Evolutionary conservation across 2,797 vertebrate species (phyloP), one percentile per base, ranked within the genome.

Genomic region (Pseudochaenichthys georgianus): DNA sequence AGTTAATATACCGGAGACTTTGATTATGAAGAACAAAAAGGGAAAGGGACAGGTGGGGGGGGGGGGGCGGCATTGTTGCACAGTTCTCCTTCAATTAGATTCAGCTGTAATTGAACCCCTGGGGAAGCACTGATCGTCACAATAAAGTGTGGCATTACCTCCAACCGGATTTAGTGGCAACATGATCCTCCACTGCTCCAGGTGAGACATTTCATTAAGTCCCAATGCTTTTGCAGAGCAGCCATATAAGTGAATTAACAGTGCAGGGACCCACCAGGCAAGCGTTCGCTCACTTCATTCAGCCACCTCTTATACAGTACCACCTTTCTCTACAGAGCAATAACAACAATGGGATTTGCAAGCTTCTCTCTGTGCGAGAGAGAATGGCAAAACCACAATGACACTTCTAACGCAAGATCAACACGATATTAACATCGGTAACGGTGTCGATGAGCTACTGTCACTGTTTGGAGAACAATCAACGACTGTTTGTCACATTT

Each of bases 161-260:
- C 91, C 93, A 95, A 95, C 89, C 77, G 90, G 92, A 95, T 95
- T 94, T 93, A 89, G 84, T 88, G 87, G 89, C 91, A 93, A 94
- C 93, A 79, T 83, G 90, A 94, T 93, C 90, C 87, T 87, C 81
- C 64, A 63, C 91, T 82, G 90, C 93, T 94, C 87, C 90, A 92
- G 92, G 92, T 93, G 93, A 93, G 89, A 90, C 91, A 88, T 94
- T 95, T 95, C 94, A 95, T 95, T 95, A 93, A 92, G 92, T 93
- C 89, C 88, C 88, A 79, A 88, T 92, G 89, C 90, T 89, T 93
- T 91, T 87, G 81, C 88, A 87, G 88, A 82, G 85, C 79, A 87
- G 87, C 88, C 79, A 78, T 85, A 89, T 89, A 92, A 89, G 78
- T 89, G 88, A 92, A 91, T 92, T 91, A 92, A 87, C 86, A 81